phyloP scores from a whole-genome alignment of 2,888 invertebrate species.

The Gerris lacustris region DNA sequence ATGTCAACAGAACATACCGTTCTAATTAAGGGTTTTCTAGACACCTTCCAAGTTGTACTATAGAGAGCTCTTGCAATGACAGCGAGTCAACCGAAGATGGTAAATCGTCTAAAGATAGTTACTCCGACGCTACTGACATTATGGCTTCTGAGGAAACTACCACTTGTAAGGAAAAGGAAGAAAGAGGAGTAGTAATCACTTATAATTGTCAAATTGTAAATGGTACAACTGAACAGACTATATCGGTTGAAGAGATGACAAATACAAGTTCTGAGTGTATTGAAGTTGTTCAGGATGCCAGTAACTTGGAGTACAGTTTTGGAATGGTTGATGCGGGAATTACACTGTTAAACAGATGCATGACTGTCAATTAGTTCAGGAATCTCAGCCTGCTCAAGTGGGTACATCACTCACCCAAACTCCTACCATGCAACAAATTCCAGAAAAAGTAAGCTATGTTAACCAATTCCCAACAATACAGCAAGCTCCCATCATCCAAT shows the following conservation, averaged over 20 bases:
- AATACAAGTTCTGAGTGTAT: not conserved
- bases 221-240: not conserved
- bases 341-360: not conserved
- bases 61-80: conserved; percentile 63
- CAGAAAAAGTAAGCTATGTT: conserved; percentile 34
- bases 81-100: conserved; percentile 52
- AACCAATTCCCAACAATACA: not conserved
- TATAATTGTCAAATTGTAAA: not conserved
- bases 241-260: not conserved
- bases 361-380: not conserved
- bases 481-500: conserved; percentile 55
- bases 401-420: conserved; percentile 44
- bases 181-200: not conserved
- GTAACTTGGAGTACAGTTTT: not conserved
- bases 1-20: conserved; percentile 75
- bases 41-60: conserved; percentile 58
- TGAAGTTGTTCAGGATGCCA: not conserved
- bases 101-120: conserved; percentile 11
- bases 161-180: conserved; percentile 13
- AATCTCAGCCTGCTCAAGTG: not conserved
- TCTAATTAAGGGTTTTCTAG: conserved; percentile 69
- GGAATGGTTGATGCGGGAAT: not conserved
- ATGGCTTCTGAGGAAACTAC: conserved; percentile 4
- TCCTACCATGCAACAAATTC: conserved; percentile 55
- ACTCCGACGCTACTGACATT: conserved; percentile 13